Base-by-base conservation (phyloP, 2,113 vertebrate species). In the Paramisgurnus dabryanus region DNA sequence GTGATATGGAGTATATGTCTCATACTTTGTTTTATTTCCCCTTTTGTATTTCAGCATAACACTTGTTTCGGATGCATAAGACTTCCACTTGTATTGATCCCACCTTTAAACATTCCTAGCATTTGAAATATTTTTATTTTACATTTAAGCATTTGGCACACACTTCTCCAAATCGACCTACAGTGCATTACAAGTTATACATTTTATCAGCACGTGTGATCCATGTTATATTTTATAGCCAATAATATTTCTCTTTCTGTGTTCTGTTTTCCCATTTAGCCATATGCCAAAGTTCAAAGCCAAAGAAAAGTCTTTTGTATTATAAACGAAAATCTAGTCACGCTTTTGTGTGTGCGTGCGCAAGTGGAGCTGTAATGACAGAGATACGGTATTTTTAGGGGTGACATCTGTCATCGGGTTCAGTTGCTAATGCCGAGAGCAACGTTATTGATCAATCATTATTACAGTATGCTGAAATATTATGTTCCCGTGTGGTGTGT, bases 381-480 rank as follows among this genome's bases (percentile, higher is more conserved):
- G 66, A 71, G 80, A 72, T 66, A 67, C 77, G 82, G 78, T 85
- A 85, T 76, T 68, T 82, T 82, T 64, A 72, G 61, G 67, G 72
- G 70, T 67, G 69, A 82, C 83, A 85, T 81, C 83, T 85, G 83
- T 85, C 66, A 73, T 80, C 80, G 72, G 80, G 80, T 82, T 82
- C 80, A 73, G 84, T 85, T 85, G 80, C 84, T 85, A 85, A 85
- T 85, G 83, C 76, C 64, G 72, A 78, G 80, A 82, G 80, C 76
- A 22, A 53, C 67, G 60, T 76, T 85, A 85, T 85, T 85, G 83
- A 85, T 85, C 78, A 81, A 69, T 80, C 76, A 17, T 85, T 85
- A 85, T 85, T 85, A 85, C 83, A 82, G 83, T 85, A 85, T 78
- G 80, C 76, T 66, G 76, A 80, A 85, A 85, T 82, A 85, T 85